Base-by-base conservation (phyloP, 53 echinoderm and acorn worm genomes). In the Henricia sp. region DNA sequence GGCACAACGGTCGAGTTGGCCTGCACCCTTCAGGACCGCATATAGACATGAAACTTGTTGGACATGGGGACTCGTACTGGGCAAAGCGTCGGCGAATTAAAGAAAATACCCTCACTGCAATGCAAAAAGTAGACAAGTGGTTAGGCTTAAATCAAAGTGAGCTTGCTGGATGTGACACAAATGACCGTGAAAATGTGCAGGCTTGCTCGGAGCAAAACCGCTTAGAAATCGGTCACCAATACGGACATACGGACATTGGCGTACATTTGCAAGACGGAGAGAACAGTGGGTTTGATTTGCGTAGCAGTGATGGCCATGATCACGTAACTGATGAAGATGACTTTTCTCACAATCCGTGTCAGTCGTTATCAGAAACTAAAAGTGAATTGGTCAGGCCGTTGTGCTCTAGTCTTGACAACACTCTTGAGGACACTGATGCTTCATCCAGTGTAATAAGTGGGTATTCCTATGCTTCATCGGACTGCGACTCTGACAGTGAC, bases 21-120 rank as follows among this genome's bases (percentile, higher is more conserved):
- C n/a, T n/a, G n/a, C n/a, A n/a, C n/a, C n/a, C n/a, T n/a, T n/a
- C n/a, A n/a, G n/a, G n/a, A n/a, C n/a, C n/a, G n/a, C n/a, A n/a
- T 54, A 17, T 54, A 21, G 20, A 21, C 20, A 54, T 54, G 54
- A 54, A 54, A 21, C 54, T 16, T 13, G 20, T 54, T 54, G 20
- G 54, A 17, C 20, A n/a, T 54, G 69, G 69, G 9, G 48, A 27
- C 20, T 69, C 69, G 2, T 69, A 69, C 44, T 69, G 69, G 69
- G 44, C 69, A 25, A 6, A 46, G 0, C 69, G 69, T 39, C 24
- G 69, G 44, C 38, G 40, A 27, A 27, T 69, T 20, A 69, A 37
- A 24, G 69, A 69, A 39, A 69, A 69, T 46, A 43, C 44, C 21
- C 21, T 30, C 1, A 25, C 44, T 69, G 40, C 38, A 2, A 69